Conservation (phyloP, 2,113 vertebrate species). For the Gymnocephalus cernua region DNA sequence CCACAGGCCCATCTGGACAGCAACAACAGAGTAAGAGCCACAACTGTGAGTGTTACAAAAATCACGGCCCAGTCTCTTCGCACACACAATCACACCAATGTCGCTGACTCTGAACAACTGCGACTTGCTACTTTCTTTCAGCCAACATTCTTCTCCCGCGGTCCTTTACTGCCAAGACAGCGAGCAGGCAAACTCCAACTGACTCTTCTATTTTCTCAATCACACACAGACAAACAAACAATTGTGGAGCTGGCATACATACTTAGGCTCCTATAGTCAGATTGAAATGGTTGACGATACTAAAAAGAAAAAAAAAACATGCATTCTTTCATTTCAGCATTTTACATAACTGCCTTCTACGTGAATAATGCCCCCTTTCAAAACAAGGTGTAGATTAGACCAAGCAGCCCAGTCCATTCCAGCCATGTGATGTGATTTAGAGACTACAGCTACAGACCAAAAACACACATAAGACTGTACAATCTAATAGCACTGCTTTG, state of each 20-base stretch:
- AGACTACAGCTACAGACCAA: conserved; percentile 30
- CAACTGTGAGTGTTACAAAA: conserved; percentile 45
- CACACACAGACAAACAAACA: conserved; percentile 59
- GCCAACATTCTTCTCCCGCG: conserved; percentile 72
- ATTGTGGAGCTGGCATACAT: conserved; percentile 29
- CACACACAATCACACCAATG: conserved; percentile 70
- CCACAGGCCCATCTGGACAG: conserved; percentile 42
- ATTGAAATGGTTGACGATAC: conserved; percentile 33
- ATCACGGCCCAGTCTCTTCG: conserved; percentile 21
- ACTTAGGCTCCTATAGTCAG: conserved; percentile 10
- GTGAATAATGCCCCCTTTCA: conserved; percentile 41
- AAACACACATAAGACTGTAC: conserved; percentile 33
- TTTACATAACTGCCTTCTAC: conserved; percentile 30
- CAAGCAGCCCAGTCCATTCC: conserved; percentile 24
- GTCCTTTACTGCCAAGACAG: conserved; percentile 66
- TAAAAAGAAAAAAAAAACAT: neutral
- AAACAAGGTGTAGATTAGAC: conserved; percentile 54
- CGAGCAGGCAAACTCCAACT: conserved; percentile 59
- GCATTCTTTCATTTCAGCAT: conserved; percentile 35
- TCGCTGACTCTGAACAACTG: conserved; percentile 68
- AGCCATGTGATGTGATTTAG: conserved; percentile 71
- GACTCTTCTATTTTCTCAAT: conserved; percentile 68
- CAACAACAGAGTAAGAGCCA: conserved; percentile 32
- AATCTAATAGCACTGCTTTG: conserved; percentile 19
- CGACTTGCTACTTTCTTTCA: conserved; percentile 45